phyloP scores from a whole-genome alignment of 2,888 invertebrate species.

The Neoaliturus tenellus region DNA sequence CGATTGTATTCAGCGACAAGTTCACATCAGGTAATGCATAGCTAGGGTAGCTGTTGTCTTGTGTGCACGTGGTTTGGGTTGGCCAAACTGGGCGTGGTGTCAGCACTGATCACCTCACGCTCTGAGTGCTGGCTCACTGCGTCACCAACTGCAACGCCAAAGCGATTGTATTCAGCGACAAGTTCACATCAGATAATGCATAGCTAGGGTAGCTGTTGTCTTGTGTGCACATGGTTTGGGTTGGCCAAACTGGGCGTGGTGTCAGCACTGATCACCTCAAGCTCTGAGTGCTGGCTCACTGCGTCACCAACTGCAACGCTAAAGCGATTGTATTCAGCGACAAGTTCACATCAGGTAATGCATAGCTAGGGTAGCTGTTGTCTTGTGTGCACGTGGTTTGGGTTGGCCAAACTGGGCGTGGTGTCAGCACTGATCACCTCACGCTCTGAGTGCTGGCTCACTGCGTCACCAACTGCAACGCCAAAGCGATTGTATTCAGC shows the following conservation, averaged over 20 bases:
- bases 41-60: too few relatives aligned
- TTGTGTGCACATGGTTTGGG: slow-evolving; percentile 93
- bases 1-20: slow-evolving; percentile 85
- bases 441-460: slow-evolving; percentile 87
- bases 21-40: slow-evolving; percentile 68
- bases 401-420: slow-evolving; percentile 90
- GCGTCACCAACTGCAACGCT: slow-evolving; percentile 86
- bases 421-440: slow-evolving; percentile 91
- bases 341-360: slow-evolving; percentile 72
- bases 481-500: slow-evolving; percentile 87
- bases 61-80: slow-evolving; percentile 94
- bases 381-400: slow-evolving; percentile 93
- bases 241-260: slow-evolving; percentile 90
- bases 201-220: too few relatives aligned
- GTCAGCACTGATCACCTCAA: slow-evolving; percentile 92
- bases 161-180: slow-evolving; percentile 85
- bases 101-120: slow-evolving; percentile 91
- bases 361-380: too few relatives aligned
- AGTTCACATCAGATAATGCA: slow-evolving; percentile 70
- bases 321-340: slow-evolving; percentile 87
- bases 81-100: slow-evolving; percentile 88
- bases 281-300: slow-evolving; percentile 87
- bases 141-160: slow-evolving; percentile 87
- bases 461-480: slow-evolving; percentile 87
- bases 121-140: slow-evolving; percentile 88